phyloP scores from a whole-genome alignment of 2,888 invertebrate genomes.

The Pemphredon lugubris region DNA sequence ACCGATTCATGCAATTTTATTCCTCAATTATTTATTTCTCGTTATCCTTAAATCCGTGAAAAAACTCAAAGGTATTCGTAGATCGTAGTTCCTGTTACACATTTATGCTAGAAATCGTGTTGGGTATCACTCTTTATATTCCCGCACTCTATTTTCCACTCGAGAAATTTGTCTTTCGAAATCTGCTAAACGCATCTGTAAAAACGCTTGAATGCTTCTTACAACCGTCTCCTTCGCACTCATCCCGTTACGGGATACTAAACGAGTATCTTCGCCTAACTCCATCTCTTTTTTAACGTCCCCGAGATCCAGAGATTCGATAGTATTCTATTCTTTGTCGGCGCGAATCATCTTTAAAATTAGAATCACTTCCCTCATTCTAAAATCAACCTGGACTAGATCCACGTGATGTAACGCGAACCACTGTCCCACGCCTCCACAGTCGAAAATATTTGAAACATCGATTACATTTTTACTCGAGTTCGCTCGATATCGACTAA shows the following conservation, averaged over 20 bases:
- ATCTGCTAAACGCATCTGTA: conserved; percentile 46
- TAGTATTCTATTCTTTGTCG: conserved; percentile 6
- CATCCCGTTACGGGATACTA: background rate
- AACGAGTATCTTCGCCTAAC: conserved; percentile 11
- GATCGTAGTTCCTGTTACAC: background rate
- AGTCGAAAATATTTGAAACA: too few relatives aligned
- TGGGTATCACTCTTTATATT: background rate
- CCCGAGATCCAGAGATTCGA: background rate
- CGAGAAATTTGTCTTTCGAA: conserved; percentile 24
- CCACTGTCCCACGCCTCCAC: background rate
- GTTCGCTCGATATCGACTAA: too few relatives aligned
- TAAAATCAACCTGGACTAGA: conserved; percentile 31
- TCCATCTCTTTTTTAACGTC: conserved; percentile 5
- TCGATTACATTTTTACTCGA: too few relatives aligned
- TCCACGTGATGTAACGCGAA: conserved; percentile 24
- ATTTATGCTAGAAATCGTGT: background rate
- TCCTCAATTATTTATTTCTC: too few relatives aligned
- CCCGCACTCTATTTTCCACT: background rate
- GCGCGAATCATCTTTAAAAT: conserved; percentile 38
- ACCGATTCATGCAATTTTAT: too few relatives aligned
- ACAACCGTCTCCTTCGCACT: conserved; percentile 28
- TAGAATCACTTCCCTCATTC: conserved; percentile 32
- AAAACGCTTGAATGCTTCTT: conserved; percentile 49
- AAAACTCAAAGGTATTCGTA: too few relatives aligned
- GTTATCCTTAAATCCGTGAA: too few relatives aligned